phyloP scores from a whole-genome alignment of 2,113 vertebrate genomes.

The Galeopterus variegatus region DNA sequence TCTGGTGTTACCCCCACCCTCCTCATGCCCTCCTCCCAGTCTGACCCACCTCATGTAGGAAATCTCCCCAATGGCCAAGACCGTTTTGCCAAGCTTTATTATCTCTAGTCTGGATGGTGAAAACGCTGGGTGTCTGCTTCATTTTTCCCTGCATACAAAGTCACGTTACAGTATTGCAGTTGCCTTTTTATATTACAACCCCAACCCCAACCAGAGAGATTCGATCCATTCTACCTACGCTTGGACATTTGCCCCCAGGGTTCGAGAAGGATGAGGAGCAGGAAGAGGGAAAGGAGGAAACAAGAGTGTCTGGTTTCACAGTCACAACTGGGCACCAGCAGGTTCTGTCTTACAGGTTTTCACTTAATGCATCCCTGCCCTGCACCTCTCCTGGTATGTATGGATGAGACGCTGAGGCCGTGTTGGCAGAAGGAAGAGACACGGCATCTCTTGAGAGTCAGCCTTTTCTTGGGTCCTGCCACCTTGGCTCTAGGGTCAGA shows the following conservation, averaged over 20 bases:
- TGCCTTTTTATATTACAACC: neutral
- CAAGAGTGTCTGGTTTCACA: neutral
- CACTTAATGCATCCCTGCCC: neutral
- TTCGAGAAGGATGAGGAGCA: neutral
- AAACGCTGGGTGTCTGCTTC: neutral
- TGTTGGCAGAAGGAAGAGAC: neutral
- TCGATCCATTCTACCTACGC: neutral
- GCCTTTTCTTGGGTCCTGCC: neutral
- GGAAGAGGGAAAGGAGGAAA: neutral
- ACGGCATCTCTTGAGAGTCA: neutral
- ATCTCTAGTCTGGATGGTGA: neutral
- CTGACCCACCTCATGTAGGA: neutral
- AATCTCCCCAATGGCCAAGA: neutral
- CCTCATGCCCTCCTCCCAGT: neutral
- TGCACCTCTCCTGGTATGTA: neutral
- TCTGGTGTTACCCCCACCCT: neutral
- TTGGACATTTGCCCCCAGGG: neutral
- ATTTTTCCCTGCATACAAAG: neutral
- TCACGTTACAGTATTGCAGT: neutral
- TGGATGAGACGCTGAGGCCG: neutral
- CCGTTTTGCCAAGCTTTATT: neutral
- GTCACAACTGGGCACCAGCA: fast-evolving
- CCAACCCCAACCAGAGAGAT: neutral
- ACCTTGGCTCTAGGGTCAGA: neutral
- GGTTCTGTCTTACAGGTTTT: neutral